Evolutionary conservation across 2,797 vertebrate species (phyloP), one percentile per base, ranked within the genome.

Genomic region (Ptychadena robeensis): DNA sequence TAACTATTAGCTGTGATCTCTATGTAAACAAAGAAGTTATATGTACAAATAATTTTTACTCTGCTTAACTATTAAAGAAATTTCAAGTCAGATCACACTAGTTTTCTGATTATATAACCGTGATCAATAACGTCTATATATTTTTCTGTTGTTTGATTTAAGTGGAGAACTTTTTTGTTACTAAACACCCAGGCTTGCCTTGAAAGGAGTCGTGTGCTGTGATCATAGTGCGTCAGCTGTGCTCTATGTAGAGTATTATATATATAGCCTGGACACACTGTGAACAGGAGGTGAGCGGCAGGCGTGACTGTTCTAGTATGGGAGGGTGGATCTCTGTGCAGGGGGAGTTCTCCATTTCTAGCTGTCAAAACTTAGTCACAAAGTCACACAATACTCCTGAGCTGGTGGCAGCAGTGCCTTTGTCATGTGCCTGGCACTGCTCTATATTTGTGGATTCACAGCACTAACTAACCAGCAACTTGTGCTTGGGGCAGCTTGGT

Each of bases 221-320:
- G 57, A 1, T 11, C n/a, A 27, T 1, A n/a, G 53, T 12, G 25
- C 27, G 79, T 73, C 80, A 75, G 71, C 80, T 74, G 63, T 57
- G 63, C 7, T 12, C 15, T 71, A 35, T 71, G 31, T 59, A 14
- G 22, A 44, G 69, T 63, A 67, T 48, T 67, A 76, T 82, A 82
- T 73, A 81, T 70, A 69, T 82, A 76, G 80, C 35, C 63, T 25
- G 28, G 48, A 75, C 40, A 66, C 73, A 27, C 14, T 70, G 53
- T 27, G 73, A 37, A 48, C 25, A 28, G 28, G 25, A 12, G 35
- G 40, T 40, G 18, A 53, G 44, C 37, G n/a, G 30, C 61, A 31
- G 74, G 61, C 35, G 74, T 65, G 74, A 18, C 27, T 32, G 32
- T 5, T 0, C 71, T 57, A 7, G 25, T 40, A 28, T 22, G 53